Conservation (phyloP, 2,888 invertebrate genomes). For the Craniophora ligustri region DNA sequence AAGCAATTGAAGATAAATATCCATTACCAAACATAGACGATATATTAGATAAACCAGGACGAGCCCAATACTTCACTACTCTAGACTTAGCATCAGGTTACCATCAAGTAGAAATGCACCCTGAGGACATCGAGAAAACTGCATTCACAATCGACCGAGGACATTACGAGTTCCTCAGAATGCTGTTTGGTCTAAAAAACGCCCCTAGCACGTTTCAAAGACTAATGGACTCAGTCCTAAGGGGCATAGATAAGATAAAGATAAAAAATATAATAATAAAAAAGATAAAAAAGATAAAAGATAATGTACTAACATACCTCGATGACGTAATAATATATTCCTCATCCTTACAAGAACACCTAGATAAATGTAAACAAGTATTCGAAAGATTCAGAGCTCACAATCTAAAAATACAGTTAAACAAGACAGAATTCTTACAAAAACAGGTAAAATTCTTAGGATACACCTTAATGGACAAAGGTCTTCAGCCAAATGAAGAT, state of each 20-base stretch:
- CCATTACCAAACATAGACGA: constrained; percentile 51
- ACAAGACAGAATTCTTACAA: constrained; percentile 49
- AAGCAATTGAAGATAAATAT: constrained; percentile 52
- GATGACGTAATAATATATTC: constrained; percentile 26
- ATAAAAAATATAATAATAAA: too few species aligned
- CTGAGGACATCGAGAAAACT: constrained; percentile 56
- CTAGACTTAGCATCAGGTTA: constrained; percentile 43
- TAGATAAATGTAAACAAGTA: constrained; percentile 45
- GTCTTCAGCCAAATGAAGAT: constrained; percentile 54
- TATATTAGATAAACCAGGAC: constrained; percentile 46
- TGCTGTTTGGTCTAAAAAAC: constrained; percentile 62
- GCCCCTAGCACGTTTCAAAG: constrained; percentile 63
- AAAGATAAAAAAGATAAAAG: too few species aligned
- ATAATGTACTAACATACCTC: constrained; percentile 36
- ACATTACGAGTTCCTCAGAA: constrained; percentile 62
- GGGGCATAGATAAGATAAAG: constrained; percentile 55
- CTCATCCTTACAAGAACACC: constrained; percentile 42
- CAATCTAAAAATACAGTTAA: constrained; percentile 48
- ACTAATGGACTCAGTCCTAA: constrained; percentile 60
- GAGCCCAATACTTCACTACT: constrained; percentile 49
- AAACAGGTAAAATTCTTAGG: constrained; percentile 36
- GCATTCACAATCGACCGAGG: constrained; percentile 59
- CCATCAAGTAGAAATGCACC: constrained; percentile 41
- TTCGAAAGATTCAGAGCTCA: constrained; percentile 48
- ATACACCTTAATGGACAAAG: constrained; percentile 43